phyloP scores from a whole-genome alignment of 2,797 vertebrate genomes.

The Poecilia picta region DNA sequence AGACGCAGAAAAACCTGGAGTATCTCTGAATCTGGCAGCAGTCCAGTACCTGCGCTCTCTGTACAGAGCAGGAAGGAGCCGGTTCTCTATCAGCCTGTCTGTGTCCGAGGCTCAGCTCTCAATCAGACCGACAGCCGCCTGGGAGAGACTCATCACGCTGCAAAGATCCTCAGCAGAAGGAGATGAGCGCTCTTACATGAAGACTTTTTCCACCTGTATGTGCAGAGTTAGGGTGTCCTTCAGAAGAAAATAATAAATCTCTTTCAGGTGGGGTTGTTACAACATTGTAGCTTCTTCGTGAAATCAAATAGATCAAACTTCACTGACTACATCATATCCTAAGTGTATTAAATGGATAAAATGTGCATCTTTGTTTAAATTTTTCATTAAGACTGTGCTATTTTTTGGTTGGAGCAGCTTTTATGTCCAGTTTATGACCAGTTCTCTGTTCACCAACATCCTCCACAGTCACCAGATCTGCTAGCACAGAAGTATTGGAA shows the following conservation, averaged over 20 bases:
- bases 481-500: neutral
- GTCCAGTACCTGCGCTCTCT: neutral
- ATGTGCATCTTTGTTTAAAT: neutral
- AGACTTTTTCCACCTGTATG: neutral
- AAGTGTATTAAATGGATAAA: neutral
- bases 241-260: neutral
- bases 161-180: neutral
- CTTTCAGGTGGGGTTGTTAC: neutral
- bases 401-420: neutral
- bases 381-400: neutral
- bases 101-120: slow-evolving; percentile 1
- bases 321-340: neutral
- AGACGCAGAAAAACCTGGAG: neutral
- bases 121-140: neutral
- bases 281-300: neutral
- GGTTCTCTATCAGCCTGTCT: neutral
- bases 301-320: neutral
- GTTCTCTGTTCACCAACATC: neutral
- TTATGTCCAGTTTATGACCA: neutral
- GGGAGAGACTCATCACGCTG: neutral
- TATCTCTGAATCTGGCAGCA: neutral
- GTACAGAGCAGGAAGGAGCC: neutral
- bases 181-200: neutral
- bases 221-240: neutral
- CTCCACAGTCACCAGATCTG: neutral